phyloP scores from a whole-genome alignment of 2,113 vertebrate species.

The Melanerpes formicivorus region DNA sequence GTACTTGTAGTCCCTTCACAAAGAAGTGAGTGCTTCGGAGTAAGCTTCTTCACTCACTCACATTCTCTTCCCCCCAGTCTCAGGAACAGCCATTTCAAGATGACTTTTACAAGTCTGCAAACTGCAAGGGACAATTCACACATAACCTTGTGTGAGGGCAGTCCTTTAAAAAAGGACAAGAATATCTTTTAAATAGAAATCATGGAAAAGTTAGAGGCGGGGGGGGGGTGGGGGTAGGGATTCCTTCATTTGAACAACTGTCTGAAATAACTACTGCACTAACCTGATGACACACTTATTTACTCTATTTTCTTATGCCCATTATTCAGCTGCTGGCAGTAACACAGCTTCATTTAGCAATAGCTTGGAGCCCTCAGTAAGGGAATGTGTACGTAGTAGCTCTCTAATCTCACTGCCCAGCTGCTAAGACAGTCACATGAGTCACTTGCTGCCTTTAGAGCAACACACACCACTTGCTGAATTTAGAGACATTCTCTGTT shows the following conservation, averaged over 20 bases:
- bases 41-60: conserved; percentile 30
- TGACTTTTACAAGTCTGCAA: neutral
- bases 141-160: neutral
- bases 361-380: conserved; percentile 43
- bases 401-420: conserved; percentile 68
- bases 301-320: conserved; percentile 50
- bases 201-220: accelerated
- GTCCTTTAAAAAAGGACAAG: neutral
- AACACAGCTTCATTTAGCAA: conserved; percentile 60
- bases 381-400: conserved; percentile 63
- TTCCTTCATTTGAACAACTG: neutral
- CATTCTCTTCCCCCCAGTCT: neutral
- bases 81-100: conserved; percentile 39
- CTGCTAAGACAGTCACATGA: conserved; percentile 69
- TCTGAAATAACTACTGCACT: conserved; percentile 17
- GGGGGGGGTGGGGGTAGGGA: accelerated
- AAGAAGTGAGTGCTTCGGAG: conserved; percentile 48
- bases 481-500: conserved; percentile 57
- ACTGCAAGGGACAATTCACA: conserved; percentile 8
- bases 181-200: neutral
- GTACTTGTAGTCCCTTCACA: conserved; percentile 60
- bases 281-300: conserved; percentile 65
- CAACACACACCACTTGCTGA: conserved; percentile 62
- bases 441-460: conserved; percentile 70
- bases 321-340: conserved; percentile 51